phyloP scores from a whole-genome alignment of 1,140 invertebrate species.

The Bicyclus anynana region DNA sequence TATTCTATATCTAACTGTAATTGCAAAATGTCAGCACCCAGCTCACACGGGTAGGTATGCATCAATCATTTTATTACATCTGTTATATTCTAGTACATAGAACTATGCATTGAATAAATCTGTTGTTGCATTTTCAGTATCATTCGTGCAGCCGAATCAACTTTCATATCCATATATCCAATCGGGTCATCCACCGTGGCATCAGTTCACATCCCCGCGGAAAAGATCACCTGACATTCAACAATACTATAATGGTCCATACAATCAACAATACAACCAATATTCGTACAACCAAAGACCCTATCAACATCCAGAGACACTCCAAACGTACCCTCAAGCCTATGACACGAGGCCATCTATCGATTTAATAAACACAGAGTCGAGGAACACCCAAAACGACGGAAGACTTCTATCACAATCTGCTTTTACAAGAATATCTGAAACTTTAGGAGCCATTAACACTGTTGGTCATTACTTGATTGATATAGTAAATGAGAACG shows the following conservation, averaged over 20 bases:
- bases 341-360: constrained; percentile 46
- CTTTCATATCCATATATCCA: constrained; percentile 44
- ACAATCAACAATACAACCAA: constrained; percentile 20
- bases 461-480: constrained; percentile 90
- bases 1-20: constrained; percentile 34
- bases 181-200: constrained; percentile 54
- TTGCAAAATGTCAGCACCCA: constrained; percentile 42
- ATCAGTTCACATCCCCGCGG: constrained; percentile 54
- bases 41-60: constrained; percentile 72
- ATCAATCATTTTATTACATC: constrained; percentile 45
- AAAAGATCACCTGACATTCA: constrained; percentile 52
- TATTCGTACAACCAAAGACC: constrained; percentile 34
- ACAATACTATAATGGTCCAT: constrained; percentile 22
- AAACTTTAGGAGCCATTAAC: constrained; percentile 86
- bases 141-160: constrained; percentile 47
- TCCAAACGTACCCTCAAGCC: constrained; percentile 35
- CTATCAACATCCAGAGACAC: constrained; percentile 19
- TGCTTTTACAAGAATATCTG: constrained; percentile 81
- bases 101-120: neutral
- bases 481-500: constrained; percentile 82
- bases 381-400: constrained; percentile 44
- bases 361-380: constrained; percentile 43
- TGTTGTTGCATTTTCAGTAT: constrained; percentile 37
- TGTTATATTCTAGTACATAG: neutral
- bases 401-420: constrained; percentile 77